Evolutionary conservation across 2,888 invertebrate species (phyloP).

Genomic region (Drosophila trichaetosa): DNA sequence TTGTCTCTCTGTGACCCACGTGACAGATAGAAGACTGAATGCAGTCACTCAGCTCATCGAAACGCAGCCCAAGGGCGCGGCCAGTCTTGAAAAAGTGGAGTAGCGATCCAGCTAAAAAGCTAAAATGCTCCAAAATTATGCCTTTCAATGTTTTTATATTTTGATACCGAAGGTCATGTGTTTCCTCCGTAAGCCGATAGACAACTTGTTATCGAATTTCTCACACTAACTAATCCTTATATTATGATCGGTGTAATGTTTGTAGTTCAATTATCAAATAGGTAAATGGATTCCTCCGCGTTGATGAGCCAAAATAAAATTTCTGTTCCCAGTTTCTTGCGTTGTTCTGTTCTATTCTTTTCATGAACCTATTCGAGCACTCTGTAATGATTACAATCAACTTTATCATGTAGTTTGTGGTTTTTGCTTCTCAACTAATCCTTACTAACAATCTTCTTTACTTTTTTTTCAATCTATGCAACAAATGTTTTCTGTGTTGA

Average conservation of each 20-base stretch:
- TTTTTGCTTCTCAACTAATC: not conserved
- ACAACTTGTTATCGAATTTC: not conserved
- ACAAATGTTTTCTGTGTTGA: not conserved
- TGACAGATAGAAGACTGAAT: slow-evolving; percentile 63
- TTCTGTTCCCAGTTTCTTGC: not conserved
- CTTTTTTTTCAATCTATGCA: too few species aligned
- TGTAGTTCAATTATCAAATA: not conserved
- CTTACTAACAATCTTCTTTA: not conserved
- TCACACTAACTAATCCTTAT: not conserved
- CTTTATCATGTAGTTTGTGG: not conserved
- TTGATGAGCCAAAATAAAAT: not conserved
- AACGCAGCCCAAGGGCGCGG: slow-evolving; percentile 30
- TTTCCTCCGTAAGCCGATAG: not conserved
- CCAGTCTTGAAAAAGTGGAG: slow-evolving; percentile 18
- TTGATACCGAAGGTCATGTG: not conserved
- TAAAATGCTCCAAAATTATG: not conserved
- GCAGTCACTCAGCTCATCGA: slow-evolving; percentile 44
- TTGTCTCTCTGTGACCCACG: slow-evolving; percentile 65
- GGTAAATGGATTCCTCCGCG: not conserved
- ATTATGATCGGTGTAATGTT: not conserved
- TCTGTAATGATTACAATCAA: not conserved
- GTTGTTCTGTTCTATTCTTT: not conserved
- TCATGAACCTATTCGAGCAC: not conserved
- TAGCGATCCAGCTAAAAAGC: not conserved
- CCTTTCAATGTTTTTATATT: not conserved